Evolutionary conservation across 2,797 vertebrate species (phyloP).

Genomic region (Rhinophrynus dorsalis): DNA sequence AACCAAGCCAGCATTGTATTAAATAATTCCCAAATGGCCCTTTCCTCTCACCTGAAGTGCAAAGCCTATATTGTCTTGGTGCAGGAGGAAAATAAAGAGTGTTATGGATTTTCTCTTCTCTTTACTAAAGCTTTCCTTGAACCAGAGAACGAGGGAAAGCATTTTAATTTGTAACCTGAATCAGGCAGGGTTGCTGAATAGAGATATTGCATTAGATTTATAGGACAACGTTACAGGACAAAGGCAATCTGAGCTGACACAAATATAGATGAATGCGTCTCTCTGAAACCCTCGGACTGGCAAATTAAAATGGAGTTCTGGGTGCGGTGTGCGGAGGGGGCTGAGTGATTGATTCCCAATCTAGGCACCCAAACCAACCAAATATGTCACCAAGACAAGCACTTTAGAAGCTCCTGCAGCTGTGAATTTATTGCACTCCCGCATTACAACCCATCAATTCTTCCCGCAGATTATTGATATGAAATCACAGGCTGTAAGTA

Average conservation of each 20-base stretch:
- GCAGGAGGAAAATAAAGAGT: constrained; percentile 1
- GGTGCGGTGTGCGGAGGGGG: constrained; percentile 44
- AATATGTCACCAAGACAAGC: constrained; percentile 71
- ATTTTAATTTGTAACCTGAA: constrained; percentile 42
- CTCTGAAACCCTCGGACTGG: constrained; percentile 55
- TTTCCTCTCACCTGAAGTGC: background rate
- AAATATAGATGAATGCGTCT: constrained; percentile 62
- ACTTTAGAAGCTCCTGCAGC: constrained; percentile 59
- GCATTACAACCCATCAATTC: constrained; percentile 70
- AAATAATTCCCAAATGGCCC: no score
- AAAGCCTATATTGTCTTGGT: background rate
- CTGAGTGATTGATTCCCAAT: constrained; percentile 79
- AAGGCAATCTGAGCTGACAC: constrained; percentile 60
- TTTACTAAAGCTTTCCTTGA: constrained; percentile 20
- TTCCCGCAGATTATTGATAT: constrained; percentile 50
- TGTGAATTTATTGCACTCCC: constrained; percentile 62
- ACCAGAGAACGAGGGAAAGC: constrained; percentile 18
- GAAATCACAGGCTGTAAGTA: constrained; percentile 48
- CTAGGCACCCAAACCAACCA: constrained; percentile 66
- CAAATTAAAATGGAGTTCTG: constrained; percentile 61
- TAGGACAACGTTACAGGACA: constrained; percentile 55
- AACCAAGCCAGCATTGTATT: no score
- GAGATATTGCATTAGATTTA: constrained; percentile 35
- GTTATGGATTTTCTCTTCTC: constrained; percentile 20
- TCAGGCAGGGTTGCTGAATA: constrained; percentile 12